Evolutionary conservation across 2,888 invertebrate genomes (phyloP), one percentile per base, ranked within the genome.

Genomic region (Andrena fulva): DNA sequence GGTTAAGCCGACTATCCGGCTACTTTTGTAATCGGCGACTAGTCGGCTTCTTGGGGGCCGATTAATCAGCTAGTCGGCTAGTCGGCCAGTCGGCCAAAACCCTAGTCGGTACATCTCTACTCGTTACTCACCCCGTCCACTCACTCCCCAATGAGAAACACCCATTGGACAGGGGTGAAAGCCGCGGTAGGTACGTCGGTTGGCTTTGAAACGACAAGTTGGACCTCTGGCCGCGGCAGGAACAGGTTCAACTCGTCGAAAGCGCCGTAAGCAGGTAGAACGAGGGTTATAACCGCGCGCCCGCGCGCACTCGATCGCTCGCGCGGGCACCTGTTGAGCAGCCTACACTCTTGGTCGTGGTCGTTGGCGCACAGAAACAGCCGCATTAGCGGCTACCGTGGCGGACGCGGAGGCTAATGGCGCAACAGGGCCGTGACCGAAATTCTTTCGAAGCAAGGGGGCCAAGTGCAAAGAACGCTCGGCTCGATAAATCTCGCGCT

Each of bases 371-470:
- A 69, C 66, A 71, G 76, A 69, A 56, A 63, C 73, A 74, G 60
- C 52, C 66, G 62, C 67, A 75, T 68, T 81, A 74, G 76, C 83
- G 83, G 74, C 83, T 82, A 78, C 78, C 70, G 83, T 73, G 73
- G 82, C 70, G 74, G 81, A 80, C 74, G 82, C 77, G 75, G 83
- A 82, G 76, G 80, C 84, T 86, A 89, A 89, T 91, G 91, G 89
- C 91, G 91, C 89, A 90, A 90, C 80, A 89, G 89, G 91, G 87
- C 93, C 93, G 89, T 93, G 93, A 93, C 93, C 93, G 92, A 93
- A 93, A 93, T 93, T 92, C 91, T 88, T 85, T 85, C 86, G 71
- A 52, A 80, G 87, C 90, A 92, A 92, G 89, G 89, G 92, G 92
- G 92, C 92, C 93, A 93, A 93, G 93, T 93, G 92, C 92, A 93